Conservation (phyloP, 2,113 vertebrate genomes). For the Syrmaticus mikado region DNA sequence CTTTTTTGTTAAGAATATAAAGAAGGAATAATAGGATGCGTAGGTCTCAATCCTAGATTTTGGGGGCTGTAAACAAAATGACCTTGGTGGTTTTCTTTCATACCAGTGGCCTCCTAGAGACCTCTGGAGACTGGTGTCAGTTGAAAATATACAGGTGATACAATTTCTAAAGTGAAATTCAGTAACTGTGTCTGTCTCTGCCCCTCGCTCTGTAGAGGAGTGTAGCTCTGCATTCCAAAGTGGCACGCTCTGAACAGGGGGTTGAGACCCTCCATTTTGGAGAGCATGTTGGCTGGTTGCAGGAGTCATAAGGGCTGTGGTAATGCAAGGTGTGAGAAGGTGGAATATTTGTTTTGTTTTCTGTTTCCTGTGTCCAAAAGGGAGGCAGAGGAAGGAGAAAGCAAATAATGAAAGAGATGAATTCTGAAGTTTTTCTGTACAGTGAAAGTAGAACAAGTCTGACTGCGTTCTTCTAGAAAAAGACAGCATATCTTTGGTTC, state of each 20-base stretch:
- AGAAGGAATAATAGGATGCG: not conserved
- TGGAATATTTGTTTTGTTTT: not conserved
- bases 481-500: not conserved
- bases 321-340: not conserved
- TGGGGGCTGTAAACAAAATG: not conserved
- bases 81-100: not conserved
- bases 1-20: not conserved
- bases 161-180: not conserved
- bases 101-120: not conserved
- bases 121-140: not conserved
- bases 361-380: not conserved
- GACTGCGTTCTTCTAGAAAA: not conserved
- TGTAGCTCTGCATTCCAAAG: not conserved
- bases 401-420: not conserved
- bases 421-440: not conserved
- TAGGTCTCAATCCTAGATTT: not conserved
- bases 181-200: not conserved
- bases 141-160: not conserved
- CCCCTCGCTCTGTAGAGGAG: not conserved
- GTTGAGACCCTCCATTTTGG: not conserved
- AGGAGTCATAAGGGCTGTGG: not conserved
- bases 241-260: not conserved
- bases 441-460: not conserved
- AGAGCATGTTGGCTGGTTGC: not conserved
- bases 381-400: not conserved